phyloP scores from a whole-genome alignment of 1,140 invertebrate species.

The Drosophila takahashii region DNA sequence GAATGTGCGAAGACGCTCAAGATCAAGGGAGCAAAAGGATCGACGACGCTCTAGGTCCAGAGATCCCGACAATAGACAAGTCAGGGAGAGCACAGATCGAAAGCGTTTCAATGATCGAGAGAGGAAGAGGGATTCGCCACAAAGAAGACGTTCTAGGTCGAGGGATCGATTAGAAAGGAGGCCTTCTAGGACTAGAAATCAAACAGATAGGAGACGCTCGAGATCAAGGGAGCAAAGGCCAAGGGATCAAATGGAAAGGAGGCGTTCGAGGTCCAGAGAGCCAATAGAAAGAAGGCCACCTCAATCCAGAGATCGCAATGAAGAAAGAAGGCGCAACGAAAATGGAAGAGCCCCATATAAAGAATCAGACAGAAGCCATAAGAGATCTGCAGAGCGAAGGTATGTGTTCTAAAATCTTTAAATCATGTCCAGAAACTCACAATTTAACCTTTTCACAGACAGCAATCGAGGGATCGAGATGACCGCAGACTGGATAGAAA shows the following conservation, averaged over 20 bases:
- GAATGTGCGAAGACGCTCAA: conserved; percentile 14
- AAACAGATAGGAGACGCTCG: conserved; percentile 4
- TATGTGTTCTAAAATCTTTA: background rate
- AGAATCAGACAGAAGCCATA: conserved; percentile 14
- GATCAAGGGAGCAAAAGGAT: conserved; percentile 26
- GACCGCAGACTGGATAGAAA: background rate
- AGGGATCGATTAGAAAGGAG: background rate
- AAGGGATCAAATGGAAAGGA: conserved; percentile 9
- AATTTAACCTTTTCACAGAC: conserved; percentile 9
- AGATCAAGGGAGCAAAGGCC: conserved; percentile 27
- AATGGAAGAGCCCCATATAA: conserved; percentile 13
- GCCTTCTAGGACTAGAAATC: conserved; percentile 16
- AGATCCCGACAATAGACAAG: background rate
- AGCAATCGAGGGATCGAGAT: conserved; percentile 7
- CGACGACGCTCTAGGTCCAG: conserved; percentile 31
- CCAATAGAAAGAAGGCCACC: conserved; percentile 2
- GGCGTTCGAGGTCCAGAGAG: conserved; percentile 24
- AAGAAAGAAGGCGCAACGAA: conserved; percentile 17
- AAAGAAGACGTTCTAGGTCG: conserved; percentile 15
- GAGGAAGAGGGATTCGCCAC: background rate
- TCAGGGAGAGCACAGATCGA: conserved; percentile 4
- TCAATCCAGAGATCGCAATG: conserved; percentile 8
- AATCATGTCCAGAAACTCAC: background rate
- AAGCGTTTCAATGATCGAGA: conserved; percentile 11
- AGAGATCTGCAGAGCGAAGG: conserved; percentile 28